Evolutionary conservation across 2,797 vertebrate genomes (phyloP).

Genomic region (Catharus ustulatus): DNA sequence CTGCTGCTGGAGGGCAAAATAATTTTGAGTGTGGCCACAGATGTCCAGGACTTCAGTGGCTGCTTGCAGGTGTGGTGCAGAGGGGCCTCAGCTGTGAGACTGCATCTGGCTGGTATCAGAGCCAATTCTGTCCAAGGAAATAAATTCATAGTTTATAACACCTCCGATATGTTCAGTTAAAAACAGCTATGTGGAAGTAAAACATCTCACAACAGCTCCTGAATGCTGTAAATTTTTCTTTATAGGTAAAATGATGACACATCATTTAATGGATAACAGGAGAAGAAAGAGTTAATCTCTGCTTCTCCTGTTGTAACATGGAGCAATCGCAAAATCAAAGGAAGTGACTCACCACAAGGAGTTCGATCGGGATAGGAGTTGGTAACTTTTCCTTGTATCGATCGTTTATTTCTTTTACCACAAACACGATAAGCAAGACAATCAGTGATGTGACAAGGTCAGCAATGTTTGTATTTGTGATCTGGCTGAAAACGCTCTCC

Average conservation of each 20-base stretch:
- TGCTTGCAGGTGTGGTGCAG: background rate
- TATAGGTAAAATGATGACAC: background rate
- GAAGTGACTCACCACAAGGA: slow-evolving; percentile 86
- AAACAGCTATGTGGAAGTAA: background rate
- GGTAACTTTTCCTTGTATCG: slow-evolving; percentile 89
- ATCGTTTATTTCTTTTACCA: slow-evolving; percentile 92
- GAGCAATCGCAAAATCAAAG: background rate
- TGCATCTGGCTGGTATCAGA: background rate
- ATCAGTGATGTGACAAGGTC: slow-evolving; percentile 88
- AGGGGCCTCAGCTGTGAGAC: background rate
- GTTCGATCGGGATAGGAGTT: slow-evolving; percentile 91
- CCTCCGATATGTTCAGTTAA: background rate
- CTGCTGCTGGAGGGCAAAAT: background rate
- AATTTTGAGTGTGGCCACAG: background rate
- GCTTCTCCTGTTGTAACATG: fast-evolving
- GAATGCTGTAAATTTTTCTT: background rate
- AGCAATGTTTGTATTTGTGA: slow-evolving; percentile 85
- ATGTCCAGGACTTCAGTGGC: background rate
- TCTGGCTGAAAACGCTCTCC: slow-evolving; percentile 83
- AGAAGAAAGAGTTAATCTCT: background rate
- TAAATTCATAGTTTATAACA: background rate
- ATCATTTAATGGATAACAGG: background rate
- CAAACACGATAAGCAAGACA: slow-evolving; percentile 85
- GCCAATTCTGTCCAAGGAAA: background rate
- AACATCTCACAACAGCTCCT: background rate